A percentile compares a stretch with the other conserved stretches of the same genome.
Conservation (phyloP, 2,888 invertebrate genomes). For the Bombyx huttoni region DNA sequence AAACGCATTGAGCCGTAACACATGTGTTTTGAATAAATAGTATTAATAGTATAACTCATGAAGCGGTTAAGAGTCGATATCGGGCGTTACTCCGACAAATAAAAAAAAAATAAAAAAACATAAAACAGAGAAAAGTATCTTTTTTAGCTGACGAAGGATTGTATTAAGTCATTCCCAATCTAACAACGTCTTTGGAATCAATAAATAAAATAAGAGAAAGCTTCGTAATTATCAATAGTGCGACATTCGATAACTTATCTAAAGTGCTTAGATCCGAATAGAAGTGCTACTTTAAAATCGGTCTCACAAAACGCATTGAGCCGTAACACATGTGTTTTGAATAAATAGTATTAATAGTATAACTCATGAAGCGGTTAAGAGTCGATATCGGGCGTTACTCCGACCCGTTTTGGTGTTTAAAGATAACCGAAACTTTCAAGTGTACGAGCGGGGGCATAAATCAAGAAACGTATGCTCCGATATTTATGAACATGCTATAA, state of each 20-base stretch:
- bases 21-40: not conserved
- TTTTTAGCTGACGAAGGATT: not conserved
- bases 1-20: not conserved
- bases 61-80: slow-evolving; percentile 21
- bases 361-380: not conserved
- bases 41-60: not conserved
- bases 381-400: slow-evolving; percentile 40
- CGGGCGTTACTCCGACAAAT: slow-evolving; percentile 37
- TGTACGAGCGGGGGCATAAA: slow-evolving; percentile 4
- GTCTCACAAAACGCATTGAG: not conserved
- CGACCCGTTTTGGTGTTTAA: slow-evolving; percentile 44
- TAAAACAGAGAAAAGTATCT: not conserved
- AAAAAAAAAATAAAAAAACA: too few species aligned
- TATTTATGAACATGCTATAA: slow-evolving; percentile 4
- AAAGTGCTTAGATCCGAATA: slow-evolving; percentile 1
- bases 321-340: not conserved
- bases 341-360: not conserved
- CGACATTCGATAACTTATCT: not conserved
- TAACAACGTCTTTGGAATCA: not conserved
- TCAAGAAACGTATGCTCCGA: slow-evolving; percentile 1
- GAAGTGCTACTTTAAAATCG: not conserved
- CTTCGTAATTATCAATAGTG: slow-evolving; percentile 2
- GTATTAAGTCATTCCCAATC: not conserved
- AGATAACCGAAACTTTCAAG: slow-evolving; percentile 41
- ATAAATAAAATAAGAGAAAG: not conserved